A percentile compares a stretch with the other conserved stretches of the same genome.
Conservation (phyloP, 2,888 invertebrate genomes). For the Electrophaes corylata region DNA sequence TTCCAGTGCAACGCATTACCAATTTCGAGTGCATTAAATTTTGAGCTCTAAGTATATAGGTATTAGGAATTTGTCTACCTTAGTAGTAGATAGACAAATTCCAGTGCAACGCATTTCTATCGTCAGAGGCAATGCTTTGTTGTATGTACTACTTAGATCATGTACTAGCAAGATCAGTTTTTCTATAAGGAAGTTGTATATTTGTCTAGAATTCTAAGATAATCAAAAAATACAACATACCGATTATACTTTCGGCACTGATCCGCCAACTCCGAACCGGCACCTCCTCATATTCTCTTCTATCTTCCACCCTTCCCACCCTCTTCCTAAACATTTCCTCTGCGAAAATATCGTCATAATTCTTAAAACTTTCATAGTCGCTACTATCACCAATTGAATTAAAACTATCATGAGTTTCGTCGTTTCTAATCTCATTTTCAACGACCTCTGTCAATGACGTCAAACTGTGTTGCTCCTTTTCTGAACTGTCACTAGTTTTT, state of each 20-base stretch:
- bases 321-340: conserved; percentile 76
- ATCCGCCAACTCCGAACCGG: conserved; percentile 66
- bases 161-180: no score
- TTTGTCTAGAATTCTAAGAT: no score
- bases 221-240: no score
- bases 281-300: conserved; percentile 61
- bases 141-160: no score
- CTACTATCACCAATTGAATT: conserved; percentile 87
- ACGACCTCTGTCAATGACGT: conserved; percentile 63
- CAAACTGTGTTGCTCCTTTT: conserved; percentile 67
- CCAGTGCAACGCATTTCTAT: no score
- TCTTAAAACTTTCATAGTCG: conserved; percentile 87
- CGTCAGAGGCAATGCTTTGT: no score
- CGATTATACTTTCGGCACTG: conserved; percentile 72
- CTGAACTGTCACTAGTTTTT: conserved; percentile 51
- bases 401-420: conserved; percentile 79
- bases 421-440: conserved; percentile 46
- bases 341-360: conserved; percentile 73
- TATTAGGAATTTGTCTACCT: no score
- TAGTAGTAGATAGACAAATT: no score
- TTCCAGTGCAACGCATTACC: no score
- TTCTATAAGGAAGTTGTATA: no score
- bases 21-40: no score
- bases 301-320: conserved; percentile 64
- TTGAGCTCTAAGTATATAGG: no score